Base-by-base conservation (phyloP, 1,140 invertebrate genomes). In the silkworm (Bombyx mori) region DNA sequence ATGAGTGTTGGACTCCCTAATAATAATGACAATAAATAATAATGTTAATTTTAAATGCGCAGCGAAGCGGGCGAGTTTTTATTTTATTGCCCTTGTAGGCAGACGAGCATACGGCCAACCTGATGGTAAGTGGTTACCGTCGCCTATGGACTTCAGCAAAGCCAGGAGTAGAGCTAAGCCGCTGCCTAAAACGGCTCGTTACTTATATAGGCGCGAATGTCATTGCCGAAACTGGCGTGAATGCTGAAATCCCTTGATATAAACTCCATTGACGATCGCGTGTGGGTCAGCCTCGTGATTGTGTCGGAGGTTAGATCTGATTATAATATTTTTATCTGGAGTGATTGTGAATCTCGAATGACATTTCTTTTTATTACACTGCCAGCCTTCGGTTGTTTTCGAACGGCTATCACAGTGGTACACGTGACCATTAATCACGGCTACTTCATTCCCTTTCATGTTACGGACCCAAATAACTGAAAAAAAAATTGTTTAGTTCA, bases 341-440 rank as follows among this genome's bases (percentile, higher is more conserved):
- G 46, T 60, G 0, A 60, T 52, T 2, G 60, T 55, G 49, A 74
- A 62, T 3, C 63, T 55, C 8, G 66, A 58, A 43, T 58, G 62
- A 48, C 71, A 74, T 0, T n/a, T 7, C 6, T 18, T 54, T 6
- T 56, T 63, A 0, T 56, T 57, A 8, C 73, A 75, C 1, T 46
- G n/a, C 65, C 64, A 73, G 12, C 44, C 7, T 8, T 62, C n/a
- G 22, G 50, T 60, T 4, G 7, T 22, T 2, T 44, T 46, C 3
- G 46, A 51, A 12, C 48, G 52, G 7, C 51, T 44, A 8, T 66
- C 61, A 8, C 57, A 54, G 22, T 58, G 58, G 54, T 63, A 73
- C 7, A 63, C 63, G 12, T 65, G 66, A 8, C 60, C 68, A n/a
- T 73, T 46, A 9, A 69, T 10, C 0, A 75, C 10, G 6, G 62